Evolutionary conservation across 2,888 invertebrate genomes (phyloP).

Genomic region (Cataglyphis rosenhaueri): DNA sequence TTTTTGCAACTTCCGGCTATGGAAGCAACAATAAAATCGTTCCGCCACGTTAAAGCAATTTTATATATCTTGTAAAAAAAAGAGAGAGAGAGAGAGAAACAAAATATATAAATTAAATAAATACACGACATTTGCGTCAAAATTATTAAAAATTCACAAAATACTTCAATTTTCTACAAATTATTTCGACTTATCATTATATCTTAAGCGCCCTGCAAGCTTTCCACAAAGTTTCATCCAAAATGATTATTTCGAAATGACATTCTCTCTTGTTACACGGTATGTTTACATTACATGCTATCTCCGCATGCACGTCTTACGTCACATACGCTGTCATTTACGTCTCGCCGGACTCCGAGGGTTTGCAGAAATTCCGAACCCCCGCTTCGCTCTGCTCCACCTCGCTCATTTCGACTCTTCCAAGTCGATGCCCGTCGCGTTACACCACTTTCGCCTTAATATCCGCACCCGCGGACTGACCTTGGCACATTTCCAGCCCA

Average conservation of each 20-base stretch:
- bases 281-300: slow-evolving; percentile 19
- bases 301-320: slow-evolving; percentile 4
- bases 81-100: no score
- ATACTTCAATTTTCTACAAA: neutral
- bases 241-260: neutral
- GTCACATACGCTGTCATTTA: neutral
- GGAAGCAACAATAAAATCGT: neutral
- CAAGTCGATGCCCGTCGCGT: slow-evolving; percentile 3
- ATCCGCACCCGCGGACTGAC: slow-evolving; percentile 37
- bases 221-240: neutral
- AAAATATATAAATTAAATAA: neutral
- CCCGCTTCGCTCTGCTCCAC: neutral
- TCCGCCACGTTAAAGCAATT: neutral
- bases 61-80: neutral
- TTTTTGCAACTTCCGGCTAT: neutral
- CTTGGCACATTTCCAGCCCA: slow-evolving; percentile 43
- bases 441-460: slow-evolving; percentile 36
- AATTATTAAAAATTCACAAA: neutral
- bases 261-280: slow-evolving; percentile 14
- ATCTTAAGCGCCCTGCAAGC: neutral
- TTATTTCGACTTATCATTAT: neutral
- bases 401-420: neutral
- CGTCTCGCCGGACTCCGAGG: neutral
- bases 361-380: slow-evolving; percentile 4
- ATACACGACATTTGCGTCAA: neutral